A percentile compares a stretch with the other conserved stretches of the same genome.
Conservation (phyloP, 2,888 invertebrate species). For the Cephalotes varians region DNA sequence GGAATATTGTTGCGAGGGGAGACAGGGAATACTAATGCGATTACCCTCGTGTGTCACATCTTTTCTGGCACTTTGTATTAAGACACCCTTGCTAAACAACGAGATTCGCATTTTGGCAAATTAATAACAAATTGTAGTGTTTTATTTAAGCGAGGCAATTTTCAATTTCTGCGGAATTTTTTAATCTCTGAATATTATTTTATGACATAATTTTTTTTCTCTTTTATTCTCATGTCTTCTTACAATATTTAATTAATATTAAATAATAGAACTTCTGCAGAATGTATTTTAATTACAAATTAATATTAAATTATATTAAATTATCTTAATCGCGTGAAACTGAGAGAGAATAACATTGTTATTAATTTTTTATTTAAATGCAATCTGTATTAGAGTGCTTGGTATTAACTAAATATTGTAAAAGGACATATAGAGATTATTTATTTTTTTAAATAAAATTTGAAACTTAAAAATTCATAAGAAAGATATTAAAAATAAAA, state of each 20-base stretch:
- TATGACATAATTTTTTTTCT: not conserved
- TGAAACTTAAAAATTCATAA: not conserved
- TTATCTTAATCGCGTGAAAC: not conserved
- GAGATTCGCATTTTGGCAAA: not conserved
- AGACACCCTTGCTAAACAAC: not conserved
- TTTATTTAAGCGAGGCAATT: not conserved
- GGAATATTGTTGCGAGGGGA: slow-evolving; percentile 31
- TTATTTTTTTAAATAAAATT: slow-evolving; percentile 9
- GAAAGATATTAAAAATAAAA: not conserved
- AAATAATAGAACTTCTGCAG: not conserved
- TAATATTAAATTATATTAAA: slow-evolving; percentile 41
- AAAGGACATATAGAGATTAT: not conserved
- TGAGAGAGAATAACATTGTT: slow-evolving; percentile 1
- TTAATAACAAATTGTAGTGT: not conserved
- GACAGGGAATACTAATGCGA: slow-evolving; percentile 5
- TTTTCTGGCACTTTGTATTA: not conserved
- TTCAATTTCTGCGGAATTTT: not conserved
- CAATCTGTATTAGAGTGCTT: not conserved
- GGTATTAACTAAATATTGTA: not conserved
- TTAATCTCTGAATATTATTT: not conserved
- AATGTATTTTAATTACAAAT: slow-evolving; percentile 23
- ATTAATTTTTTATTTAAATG: slow-evolving; percentile 25
- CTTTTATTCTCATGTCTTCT: not conserved
- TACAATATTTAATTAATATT: slow-evolving; percentile 12
- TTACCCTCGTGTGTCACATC: not conserved